Evolutionary conservation across 35 echinoderm and acorn worm genomes (phyloP).

Genomic region (Acanthaster planci): DNA sequence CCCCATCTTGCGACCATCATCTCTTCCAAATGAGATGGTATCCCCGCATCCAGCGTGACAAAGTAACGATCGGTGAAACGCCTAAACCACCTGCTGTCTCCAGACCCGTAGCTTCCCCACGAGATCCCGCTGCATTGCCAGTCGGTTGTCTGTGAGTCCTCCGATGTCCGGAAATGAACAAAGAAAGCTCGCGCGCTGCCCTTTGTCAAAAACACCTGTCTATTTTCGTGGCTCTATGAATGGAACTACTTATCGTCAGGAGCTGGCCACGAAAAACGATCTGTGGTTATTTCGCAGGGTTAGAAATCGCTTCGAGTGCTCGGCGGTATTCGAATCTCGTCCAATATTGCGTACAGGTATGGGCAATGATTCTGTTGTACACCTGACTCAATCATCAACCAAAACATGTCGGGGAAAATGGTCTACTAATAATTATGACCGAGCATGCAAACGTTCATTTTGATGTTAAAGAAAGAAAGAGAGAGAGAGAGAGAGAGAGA

Average conservation of each 20-base stretch:
- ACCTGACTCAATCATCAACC: too few species aligned
- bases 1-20: constrained; percentile 11
- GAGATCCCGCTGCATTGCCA: constrained; percentile 1
- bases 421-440: too few species aligned
- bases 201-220: constrained; percentile 33
- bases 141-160: neutral
- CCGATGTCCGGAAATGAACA: constrained; percentile 21
- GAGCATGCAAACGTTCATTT: too few species aligned
- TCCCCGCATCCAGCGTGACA: constrained; percentile 9
- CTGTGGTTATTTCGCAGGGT: too few species aligned
- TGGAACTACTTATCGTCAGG: neutral
- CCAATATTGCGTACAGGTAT: too few species aligned
- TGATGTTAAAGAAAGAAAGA: too few species aligned
- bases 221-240: neutral
- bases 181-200: constrained; percentile 14
- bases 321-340: too few species aligned
- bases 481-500: too few species aligned
- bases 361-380: too few species aligned
- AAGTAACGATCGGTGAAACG: constrained; percentile 1
- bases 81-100: constrained; percentile 1
- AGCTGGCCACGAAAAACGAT: neutral
- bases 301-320: too few species aligned
- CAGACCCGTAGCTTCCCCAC: constrained; percentile 8
- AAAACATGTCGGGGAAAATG: too few species aligned
- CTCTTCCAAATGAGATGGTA: neutral